These are phyloP conservation scores for Caenorhabditis zanzibari DNA, from an alignment of 2,888 invertebrate genomes.

Conservation along the genomic window DNA sequence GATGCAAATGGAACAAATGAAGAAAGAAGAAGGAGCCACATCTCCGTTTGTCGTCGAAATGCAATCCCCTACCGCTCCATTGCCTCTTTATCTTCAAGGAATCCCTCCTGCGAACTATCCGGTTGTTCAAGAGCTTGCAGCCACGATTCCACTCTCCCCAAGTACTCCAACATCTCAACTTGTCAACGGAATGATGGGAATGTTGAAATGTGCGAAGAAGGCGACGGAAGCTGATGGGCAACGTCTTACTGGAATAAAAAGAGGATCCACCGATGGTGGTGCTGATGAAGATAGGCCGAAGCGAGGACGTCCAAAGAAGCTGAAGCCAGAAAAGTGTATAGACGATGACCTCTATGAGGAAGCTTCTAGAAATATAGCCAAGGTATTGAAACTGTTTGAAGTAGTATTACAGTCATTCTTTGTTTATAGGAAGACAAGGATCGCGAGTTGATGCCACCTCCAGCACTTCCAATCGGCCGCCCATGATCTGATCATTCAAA, in stretches of 20 bases:
- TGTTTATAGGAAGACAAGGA: constrained; percentile 72
- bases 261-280: constrained; percentile 38
- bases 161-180: constrained; percentile 57
- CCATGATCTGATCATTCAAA: constrained; percentile 19
- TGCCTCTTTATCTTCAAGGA: constrained; percentile 32
- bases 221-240: not conserved
- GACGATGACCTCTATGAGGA: constrained; percentile 71
- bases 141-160: constrained; percentile 42
- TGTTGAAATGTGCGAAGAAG: constrained; percentile 49
- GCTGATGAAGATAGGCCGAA: constrained; percentile 68
- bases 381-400: constrained; percentile 26
- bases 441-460: constrained; percentile 78
- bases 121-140: constrained; percentile 41
- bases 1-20: constrained; percentile 37
- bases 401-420: too few species aligned
- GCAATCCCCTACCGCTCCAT: constrained; percentile 14
- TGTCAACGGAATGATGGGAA: constrained; percentile 55
- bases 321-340: constrained; percentile 74
- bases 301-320: constrained; percentile 75
- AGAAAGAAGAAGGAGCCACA: not conserved
- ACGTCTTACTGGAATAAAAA: constrained; percentile 41
- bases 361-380: constrained; percentile 65
- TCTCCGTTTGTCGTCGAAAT: not conserved
- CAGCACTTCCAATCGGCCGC: constrained; percentile 71
- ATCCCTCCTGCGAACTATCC: constrained; percentile 36